phyloP scores from a whole-genome alignment of 2,888 invertebrate species.

The Nemotelus nigrinus region DNA sequence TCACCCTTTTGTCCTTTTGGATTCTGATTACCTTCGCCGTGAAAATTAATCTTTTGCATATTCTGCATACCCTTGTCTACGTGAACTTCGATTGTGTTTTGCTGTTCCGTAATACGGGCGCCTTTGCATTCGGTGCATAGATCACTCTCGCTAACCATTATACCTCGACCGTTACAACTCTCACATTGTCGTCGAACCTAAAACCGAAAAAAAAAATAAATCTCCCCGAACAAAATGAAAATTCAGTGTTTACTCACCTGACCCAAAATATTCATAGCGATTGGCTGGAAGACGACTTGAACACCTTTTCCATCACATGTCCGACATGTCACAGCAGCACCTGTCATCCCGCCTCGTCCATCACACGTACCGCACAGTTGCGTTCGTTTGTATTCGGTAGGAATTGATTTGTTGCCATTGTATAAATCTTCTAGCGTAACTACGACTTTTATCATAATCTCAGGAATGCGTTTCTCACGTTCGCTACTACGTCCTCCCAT shows the following conservation, averaged over 20 bases:
- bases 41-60: conserved; percentile 84
- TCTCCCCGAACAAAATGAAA: not conserved
- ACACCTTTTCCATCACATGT: conserved; percentile 82
- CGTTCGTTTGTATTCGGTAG: conserved; percentile 58
- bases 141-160: conserved; percentile 81
- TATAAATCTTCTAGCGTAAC: conserved; percentile 92
- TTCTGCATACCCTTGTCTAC: conserved; percentile 91
- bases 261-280: conserved; percentile 58
- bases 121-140: conserved; percentile 85
- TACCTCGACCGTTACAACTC: conserved; percentile 76
- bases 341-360: conserved; percentile 71
- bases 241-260: conserved; percentile 39
- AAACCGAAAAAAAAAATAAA: conserved; percentile 24
- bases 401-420: conserved; percentile 80
- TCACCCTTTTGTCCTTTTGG: conserved; percentile 88
- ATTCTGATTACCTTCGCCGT: conserved; percentile 91
- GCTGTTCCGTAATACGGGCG: conserved; percentile 83
- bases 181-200: conserved; percentile 66
- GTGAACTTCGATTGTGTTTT: conserved; percentile 86
- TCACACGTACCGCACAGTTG: conserved; percentile 59
- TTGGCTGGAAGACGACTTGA: conserved; percentile 77
- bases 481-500: conserved; percentile 67
- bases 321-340: conserved; percentile 73
- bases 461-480: conserved; percentile 75
- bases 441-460: conserved; percentile 83